Base-by-base conservation (phyloP, 2,113 vertebrate genomes). In the Pomatostomus ruficeps region DNA sequence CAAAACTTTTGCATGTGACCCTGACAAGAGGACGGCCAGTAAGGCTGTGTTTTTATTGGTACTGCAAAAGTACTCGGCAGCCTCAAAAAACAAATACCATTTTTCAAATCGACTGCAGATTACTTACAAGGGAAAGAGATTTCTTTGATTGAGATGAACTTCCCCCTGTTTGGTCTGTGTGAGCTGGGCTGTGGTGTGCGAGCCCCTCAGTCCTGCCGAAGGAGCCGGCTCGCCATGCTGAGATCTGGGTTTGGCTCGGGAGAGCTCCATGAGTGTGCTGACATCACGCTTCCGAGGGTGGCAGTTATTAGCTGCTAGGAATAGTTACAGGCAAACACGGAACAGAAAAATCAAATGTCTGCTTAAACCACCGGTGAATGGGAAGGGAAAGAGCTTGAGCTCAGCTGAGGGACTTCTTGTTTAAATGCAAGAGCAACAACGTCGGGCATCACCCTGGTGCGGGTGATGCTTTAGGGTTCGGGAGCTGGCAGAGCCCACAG, bases 281-380 rank as follows among this genome's bases (percentile, higher is more conserved):
- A 97, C 85, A 94, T 97, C 96, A 97, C 49, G 19, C 89, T 95
- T 93, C 95, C 95, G 45, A 79, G 80, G 81, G 91, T 95, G 95
- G 74, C 96, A 94, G 90, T 91, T 95, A 95, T 95, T 81, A 96
- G 91, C 59, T 85, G 95, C 96, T 97, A 96, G 97, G 95, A 97
- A 97, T 96, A 97, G 96, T 85, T 95, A 83, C 80, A 91, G 87
- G 89, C 92, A 89, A 97, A 89, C 71, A 94, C 54, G 15, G 94
- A 91, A 92, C 2, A 95, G 96, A 96, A 95, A 94, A 97, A 92
- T 86, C 83, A 83, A 95, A 97, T 93, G 84, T 94, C 90, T 94
- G 78, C 73, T 87, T 78, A 89, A 95, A 78, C 74, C 61, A 45
- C 49, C 48, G 45, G 43, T 75, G 87, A 88, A 91, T 85, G 93